Base-by-base conservation (phyloP, 92 coral and sea anemone genomes). In the Bergia sp. region DNA sequence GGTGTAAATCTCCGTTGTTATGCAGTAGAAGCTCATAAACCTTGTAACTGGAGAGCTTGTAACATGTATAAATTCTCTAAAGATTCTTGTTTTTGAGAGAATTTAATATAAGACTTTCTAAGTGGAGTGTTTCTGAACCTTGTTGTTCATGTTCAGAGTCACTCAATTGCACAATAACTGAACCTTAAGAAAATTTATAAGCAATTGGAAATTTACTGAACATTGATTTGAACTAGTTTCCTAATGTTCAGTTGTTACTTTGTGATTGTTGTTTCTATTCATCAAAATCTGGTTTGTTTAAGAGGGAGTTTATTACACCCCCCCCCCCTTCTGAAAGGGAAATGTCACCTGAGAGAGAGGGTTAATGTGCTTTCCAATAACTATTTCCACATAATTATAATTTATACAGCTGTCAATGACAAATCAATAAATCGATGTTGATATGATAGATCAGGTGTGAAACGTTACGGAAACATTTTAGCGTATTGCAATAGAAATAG, bases 41-140 rank as follows among this genome's bases (percentile, higher is more conserved):
- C 73, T 20, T 20, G 7, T 53, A 53, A 53, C 61, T 53, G 61
- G 61, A 53, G 16, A 53, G 7, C 61, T 53, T 53, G 1, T 8
- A 53, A 53, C 61, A 53, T 53, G 61, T 53, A 53, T 53, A 53
- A 53, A 53, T 53, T 53, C 11, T 53, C 61, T 53, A 53, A 53
- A 7, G 61, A 53, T 53, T 53, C 61, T 53, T 20, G 5, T 66
- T 20, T 18, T 20, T 66, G 73, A 66, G 73, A 66, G 29, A 20
- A 18, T 66, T 66, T 53, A 53, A 1, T 53, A 12, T 53, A 64
- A 3, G 29, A 66, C 37, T 66, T 66, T 20, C 37, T 42, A 71
- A 36, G 76, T 71, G 76, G 76, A 71, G 39, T 71, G 76, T 71
- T 71, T 71, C 76, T 71, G 76, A n/a, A 71, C 40, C 76, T 71